Evolutionary conservation across 2,113 vertebrate genomes (phyloP).

Genomic region (Elanoides forficatus): DNA sequence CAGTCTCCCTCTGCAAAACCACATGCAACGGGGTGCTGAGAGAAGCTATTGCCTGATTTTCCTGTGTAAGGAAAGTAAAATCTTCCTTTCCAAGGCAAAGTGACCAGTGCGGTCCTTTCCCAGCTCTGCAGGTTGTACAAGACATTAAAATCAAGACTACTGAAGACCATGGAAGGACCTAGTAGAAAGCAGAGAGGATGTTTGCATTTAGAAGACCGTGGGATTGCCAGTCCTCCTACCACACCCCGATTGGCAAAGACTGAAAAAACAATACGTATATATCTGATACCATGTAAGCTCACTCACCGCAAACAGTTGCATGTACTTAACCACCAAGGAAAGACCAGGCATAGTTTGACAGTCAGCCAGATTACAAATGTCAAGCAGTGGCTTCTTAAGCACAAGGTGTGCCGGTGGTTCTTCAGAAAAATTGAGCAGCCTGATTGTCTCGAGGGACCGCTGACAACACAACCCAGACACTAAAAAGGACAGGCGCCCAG

Average conservation of each 20-base stretch:
- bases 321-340: not conserved
- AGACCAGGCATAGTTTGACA: not conserved
- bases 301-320: not conserved
- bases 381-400: not conserved
- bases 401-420: not conserved
- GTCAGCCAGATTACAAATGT: not conserved
- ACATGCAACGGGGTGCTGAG: not conserved
- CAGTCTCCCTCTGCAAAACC: not conserved
- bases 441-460: not conserved
- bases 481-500: not conserved
- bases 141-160: not conserved
- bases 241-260: not conserved
- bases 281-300: not conserved
- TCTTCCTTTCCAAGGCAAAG: not conserved
- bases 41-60: not conserved
- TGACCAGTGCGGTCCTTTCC: not conserved
- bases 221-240: not conserved
- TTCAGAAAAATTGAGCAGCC: not conserved
- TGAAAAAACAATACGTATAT: not conserved
- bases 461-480: not conserved
- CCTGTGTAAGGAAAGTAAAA: not conserved
- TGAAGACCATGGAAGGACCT: not conserved
- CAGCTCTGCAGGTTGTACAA: not conserved
- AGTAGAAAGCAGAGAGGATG: not conserved
- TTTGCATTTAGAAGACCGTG: fast-evolving